phyloP scores from a whole-genome alignment of 2,113 vertebrate genomes.

The Sprattus sprattus region DNA sequence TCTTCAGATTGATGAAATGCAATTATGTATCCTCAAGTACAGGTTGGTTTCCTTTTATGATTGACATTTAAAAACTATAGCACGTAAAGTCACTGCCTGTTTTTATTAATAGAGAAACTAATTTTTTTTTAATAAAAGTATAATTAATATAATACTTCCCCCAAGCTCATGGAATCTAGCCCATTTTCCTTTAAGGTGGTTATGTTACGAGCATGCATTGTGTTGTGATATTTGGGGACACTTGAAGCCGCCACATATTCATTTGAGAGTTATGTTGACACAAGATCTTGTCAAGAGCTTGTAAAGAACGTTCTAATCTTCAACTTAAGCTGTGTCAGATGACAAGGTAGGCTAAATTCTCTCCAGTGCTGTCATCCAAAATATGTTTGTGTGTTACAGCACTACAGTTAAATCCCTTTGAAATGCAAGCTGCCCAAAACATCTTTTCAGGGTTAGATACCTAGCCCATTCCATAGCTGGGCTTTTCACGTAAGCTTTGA shows the following conservation, averaged over 20 bases:
- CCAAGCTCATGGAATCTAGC: neutral
- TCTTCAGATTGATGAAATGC: constrained; percentile 2
- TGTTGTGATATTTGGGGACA: neutral
- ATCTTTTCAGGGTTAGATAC: neutral
- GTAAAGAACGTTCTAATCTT: neutral
- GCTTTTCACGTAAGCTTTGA: neutral
- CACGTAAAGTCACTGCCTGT: neutral
- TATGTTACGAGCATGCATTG: neutral
- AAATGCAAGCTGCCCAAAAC: neutral
- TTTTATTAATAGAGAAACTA: neutral
- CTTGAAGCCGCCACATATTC: neutral
- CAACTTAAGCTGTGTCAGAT: neutral
- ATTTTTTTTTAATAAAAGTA: neutral
- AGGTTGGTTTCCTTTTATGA: constrained; percentile 3
- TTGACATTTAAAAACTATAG: neutral
- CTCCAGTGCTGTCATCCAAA: neutral
- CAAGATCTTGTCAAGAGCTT: constrained; percentile 2
- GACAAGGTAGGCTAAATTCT: neutral
- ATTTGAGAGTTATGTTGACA: neutral
- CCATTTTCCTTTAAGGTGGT: neutral
- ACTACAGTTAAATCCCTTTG: neutral
- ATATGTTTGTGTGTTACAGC: neutral
- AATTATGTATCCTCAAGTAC: neutral
- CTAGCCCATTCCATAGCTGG: neutral
- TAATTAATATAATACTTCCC: neutral